phyloP scores from a whole-genome alignment of 2,797 vertebrate species.

The Sebastes taczanowskii region DNA sequence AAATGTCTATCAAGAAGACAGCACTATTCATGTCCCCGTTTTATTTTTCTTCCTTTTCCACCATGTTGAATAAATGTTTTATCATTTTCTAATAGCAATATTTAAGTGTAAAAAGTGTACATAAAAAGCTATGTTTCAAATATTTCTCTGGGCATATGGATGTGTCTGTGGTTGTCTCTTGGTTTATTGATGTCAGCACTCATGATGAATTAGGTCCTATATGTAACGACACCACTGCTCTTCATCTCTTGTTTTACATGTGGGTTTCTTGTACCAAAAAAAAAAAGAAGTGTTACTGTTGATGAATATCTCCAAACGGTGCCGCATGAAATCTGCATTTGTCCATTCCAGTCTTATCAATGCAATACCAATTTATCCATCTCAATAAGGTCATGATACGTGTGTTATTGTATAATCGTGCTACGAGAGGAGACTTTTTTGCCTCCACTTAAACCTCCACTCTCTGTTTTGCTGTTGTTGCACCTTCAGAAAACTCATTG shows the following conservation, averaged over 20 bases:
- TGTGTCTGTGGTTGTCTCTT: conserved; percentile 79
- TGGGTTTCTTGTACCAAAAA: conserved; percentile 68
- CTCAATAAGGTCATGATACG: conserved; percentile 44
- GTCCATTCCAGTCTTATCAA: conserved; percentile 59
- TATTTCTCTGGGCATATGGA: conserved; percentile 79
- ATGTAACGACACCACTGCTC: conserved; percentile 36
- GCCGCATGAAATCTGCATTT: conserved; percentile 74
- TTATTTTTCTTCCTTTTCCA: conserved; percentile 81
- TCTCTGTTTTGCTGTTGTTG: conserved; percentile 56
- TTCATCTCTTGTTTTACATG: conserved; percentile 64
- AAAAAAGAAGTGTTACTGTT: conserved; percentile 50
- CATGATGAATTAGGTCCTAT: conserved; percentile 62
- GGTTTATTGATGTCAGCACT: conserved; percentile 76
- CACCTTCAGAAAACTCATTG: conserved; percentile 46
- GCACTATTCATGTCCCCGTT: conserved; percentile 58
- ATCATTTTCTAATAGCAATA: conserved; percentile 87
- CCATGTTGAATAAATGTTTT: conserved; percentile 78
- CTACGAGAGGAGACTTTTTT: conserved; percentile 48
- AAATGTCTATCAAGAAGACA: conserved; percentile 45
- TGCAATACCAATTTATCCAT: conserved; percentile 54
- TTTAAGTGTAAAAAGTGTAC: conserved; percentile 84
- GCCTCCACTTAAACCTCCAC: conserved; percentile 56
- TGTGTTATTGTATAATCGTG: conserved; percentile 57
- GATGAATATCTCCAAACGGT: conserved; percentile 65
- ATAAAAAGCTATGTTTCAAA: conserved; percentile 81